A percentile compares a stretch with the other conserved stretches of the same genome.
phyloP scores from a whole-genome alignment of 1,140 invertebrate species.

The Calycopis cecrops region DNA sequence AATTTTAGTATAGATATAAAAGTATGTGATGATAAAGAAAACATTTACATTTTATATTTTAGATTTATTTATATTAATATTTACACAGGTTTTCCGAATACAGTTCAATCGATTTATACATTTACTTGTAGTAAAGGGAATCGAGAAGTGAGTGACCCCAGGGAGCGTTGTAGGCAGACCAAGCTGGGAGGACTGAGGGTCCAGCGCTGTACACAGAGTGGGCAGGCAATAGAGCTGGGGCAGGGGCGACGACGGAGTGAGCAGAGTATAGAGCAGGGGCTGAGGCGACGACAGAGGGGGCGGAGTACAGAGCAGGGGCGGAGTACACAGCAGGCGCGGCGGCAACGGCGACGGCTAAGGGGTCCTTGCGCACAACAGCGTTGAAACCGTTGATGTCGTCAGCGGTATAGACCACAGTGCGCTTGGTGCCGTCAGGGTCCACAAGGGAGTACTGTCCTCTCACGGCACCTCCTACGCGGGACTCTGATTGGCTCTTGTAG shows the following conservation, averaged over 20 bases:
- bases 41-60: too few species aligned
- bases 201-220: constrained; percentile 4
- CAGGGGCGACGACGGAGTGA: background rate
- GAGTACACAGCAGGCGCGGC: too few species aligned
- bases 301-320: background rate
- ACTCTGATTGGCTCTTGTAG: constrained; percentile 56
- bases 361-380: constrained; percentile 47
- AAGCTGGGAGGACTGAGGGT: background rate
- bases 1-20: too few species aligned
- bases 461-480: constrained; percentile 70
- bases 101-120: too few species aligned
- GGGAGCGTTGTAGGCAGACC: background rate
- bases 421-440: constrained; percentile 56
- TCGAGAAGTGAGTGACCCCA: background rate
- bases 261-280: too few species aligned
- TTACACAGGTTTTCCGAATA: too few species aligned
- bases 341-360: too few species aligned
- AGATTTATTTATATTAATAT: too few species aligned
- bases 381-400: constrained; percentile 59
- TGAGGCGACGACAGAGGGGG: background rate
- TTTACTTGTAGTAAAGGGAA: background rate
- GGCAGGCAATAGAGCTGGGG: background rate
- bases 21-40: too few species aligned
- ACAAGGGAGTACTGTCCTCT: constrained; percentile 57
- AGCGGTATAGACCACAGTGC: constrained; percentile 57